These are phyloP conservation scores for Teleogryllus oceanicus DNA, from an alignment of 2,888 invertebrate genomes.

Conservation along the genomic window DNA sequence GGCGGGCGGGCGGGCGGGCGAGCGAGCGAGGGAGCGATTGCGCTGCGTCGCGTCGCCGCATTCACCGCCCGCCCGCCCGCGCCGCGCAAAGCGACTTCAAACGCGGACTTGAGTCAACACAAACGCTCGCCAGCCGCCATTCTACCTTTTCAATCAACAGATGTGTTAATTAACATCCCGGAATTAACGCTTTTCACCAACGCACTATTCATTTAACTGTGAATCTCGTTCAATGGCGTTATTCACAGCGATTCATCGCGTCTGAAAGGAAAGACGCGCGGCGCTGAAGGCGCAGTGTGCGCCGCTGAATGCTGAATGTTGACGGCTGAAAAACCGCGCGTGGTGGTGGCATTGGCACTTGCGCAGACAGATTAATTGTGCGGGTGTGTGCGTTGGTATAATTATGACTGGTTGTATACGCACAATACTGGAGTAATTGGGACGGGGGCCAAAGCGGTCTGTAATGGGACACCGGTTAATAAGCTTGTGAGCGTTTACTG, in stretches of 20 bases:
- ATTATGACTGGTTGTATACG: constrained; percentile 26
- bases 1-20: no score
- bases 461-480: not conserved
- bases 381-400: constrained; percentile 19
- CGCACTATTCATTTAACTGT: not conserved
- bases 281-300: not conserved
- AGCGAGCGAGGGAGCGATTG: not conserved
- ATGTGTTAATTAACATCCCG: constrained; percentile 31
- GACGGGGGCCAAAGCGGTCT: constrained; percentile 22
- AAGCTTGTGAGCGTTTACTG: constrained; percentile 19
- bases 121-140: not conserved
- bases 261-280: not conserved
- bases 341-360: not conserved
- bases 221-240: constrained; percentile 22
- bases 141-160: not conserved
- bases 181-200: constrained; percentile 31
- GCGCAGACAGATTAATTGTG: constrained; percentile 1
- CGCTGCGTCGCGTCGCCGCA: not conserved
- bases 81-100: constrained; percentile 21
- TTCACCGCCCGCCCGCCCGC: not conserved
- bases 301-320: not conserved
- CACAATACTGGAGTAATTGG: constrained; percentile 29
- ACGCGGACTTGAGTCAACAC: constrained; percentile 19
- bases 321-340: not conserved
- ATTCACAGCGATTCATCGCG: constrained; percentile 21